These are phyloP conservation scores for Tokudaia tokunoshimensis DNA, from an alignment of 2,797 vertebrate species.

Conservation along the genomic window DNA sequence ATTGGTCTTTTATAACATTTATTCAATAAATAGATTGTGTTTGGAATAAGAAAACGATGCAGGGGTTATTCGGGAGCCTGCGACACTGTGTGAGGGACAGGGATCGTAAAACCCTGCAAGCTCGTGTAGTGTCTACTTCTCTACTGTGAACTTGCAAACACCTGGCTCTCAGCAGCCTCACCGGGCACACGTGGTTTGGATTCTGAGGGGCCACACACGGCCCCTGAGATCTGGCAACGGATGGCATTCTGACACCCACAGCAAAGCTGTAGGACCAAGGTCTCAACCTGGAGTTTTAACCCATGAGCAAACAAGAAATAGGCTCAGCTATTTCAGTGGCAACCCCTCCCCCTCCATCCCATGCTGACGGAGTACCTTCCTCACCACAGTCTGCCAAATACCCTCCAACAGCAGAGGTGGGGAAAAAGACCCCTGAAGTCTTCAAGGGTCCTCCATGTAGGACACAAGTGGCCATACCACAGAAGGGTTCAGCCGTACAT, in stretches of 20 bases:
- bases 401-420: background rate
- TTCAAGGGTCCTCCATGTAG: background rate
- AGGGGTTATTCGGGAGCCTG: background rate
- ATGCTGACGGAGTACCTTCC: background rate
- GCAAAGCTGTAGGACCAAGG: constrained; percentile 83
- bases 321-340: constrained; percentile 74
- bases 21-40: background rate
- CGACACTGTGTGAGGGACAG: background rate
- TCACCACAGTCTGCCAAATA: background rate
- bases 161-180: background rate
- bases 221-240: rapidly evolving
- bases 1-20: background rate
- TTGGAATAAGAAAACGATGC: background rate
- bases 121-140: background rate
- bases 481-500: background rate
- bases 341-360: background rate
- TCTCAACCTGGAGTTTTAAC: constrained; percentile 86
- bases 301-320: constrained; percentile 81
- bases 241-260: background rate
- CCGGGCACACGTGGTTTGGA: background rate
- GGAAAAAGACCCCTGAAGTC: background rate
- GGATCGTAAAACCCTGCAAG: rapidly evolving
- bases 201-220: background rate
- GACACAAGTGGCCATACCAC: background rate
- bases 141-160: rapidly evolving